Conservation (phyloP, 2,113 vertebrate species). For the Nannospalax galili region DNA sequence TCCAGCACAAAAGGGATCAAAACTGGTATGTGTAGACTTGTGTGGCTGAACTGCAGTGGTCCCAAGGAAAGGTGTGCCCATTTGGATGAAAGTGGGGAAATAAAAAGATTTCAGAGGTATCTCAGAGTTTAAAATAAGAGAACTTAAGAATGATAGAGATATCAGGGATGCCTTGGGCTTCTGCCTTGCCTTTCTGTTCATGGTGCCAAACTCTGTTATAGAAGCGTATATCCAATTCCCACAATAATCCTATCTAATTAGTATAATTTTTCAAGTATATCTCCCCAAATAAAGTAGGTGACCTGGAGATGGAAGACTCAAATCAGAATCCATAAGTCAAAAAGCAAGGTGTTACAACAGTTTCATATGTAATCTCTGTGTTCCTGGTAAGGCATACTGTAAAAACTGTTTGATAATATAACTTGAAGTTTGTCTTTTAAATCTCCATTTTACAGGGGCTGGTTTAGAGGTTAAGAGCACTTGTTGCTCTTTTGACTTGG, state of each 20-base stretch:
- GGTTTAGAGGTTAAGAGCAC: no score
- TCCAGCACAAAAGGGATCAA: neutral
- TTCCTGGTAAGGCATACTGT: neutral
- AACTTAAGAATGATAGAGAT: neutral
- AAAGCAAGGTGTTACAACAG: neutral
- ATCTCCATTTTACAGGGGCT: constrained; percentile 10
- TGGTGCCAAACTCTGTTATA: neutral
- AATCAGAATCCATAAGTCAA: neutral
- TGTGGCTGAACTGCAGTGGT: neutral
- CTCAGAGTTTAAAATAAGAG: constrained; percentile 23
- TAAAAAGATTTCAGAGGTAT: neutral
- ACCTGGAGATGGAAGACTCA: neutral
- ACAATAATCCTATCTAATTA: neutral
- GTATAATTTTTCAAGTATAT: neutral
- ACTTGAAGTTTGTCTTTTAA: constrained; percentile 24
- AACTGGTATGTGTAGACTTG: neutral
- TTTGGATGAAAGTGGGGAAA: neutral
- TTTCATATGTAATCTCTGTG: neutral
- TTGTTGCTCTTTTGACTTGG: no score
- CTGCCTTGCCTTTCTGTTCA: neutral
- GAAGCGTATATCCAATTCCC: neutral
- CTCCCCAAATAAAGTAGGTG: neutral
- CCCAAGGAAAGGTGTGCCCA: neutral
- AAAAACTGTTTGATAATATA: neutral
- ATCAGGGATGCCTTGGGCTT: neutral